Percentiles rank a stretch among this genome's conserved stretches.
Evolutionary conservation across 2,113 vertebrate genomes (phyloP).

Genomic region (Ictidomys tridecemlineatus): DNA sequence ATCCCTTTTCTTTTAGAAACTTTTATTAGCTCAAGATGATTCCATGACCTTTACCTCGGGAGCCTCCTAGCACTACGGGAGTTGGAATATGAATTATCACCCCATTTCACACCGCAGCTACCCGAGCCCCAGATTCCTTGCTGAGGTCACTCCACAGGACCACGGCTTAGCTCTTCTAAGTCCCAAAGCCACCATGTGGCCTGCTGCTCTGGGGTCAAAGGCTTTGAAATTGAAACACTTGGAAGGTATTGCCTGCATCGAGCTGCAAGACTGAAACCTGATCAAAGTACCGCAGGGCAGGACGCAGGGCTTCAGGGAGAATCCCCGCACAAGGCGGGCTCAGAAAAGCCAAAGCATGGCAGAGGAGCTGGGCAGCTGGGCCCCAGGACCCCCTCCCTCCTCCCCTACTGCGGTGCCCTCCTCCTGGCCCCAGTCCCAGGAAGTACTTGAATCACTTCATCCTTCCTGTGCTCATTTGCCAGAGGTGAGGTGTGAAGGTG

Average conservation of each 20-base stretch:
- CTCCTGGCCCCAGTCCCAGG: rapidly evolving
- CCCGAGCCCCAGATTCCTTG: background rate
- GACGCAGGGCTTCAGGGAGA: too few relatives aligned
- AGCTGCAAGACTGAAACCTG: background rate
- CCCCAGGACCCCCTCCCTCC: too few relatives aligned
- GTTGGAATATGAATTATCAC: rapidly evolving
- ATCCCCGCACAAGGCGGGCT: rapidly evolving
- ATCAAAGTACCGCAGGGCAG: rapidly evolving
- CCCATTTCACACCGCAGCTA: too few relatives aligned
- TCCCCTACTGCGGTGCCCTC: rapidly evolving
- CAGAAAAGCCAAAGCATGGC: rapidly evolving
- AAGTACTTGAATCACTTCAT: rapidly evolving
- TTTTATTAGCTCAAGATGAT: rapidly evolving
- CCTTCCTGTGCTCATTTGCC: too few relatives aligned
- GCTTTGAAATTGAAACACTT: rapidly evolving
- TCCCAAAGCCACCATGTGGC: rapidly evolving
- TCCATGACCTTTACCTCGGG: rapidly evolving
- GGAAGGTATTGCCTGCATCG: rapidly evolving
- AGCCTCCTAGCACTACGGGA: rapidly evolving
- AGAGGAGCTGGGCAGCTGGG: rapidly evolving
- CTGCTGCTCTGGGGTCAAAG: background rate
- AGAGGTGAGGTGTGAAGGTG: too few relatives aligned
- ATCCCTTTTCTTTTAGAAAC: background rate
- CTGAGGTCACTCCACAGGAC: rapidly evolving
- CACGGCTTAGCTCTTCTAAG: rapidly evolving